A percentile compares a stretch with the other conserved stretches of the same genome.
Conservation (phyloP, 2,888 invertebrate species). For the Escarpia spicata region DNA sequence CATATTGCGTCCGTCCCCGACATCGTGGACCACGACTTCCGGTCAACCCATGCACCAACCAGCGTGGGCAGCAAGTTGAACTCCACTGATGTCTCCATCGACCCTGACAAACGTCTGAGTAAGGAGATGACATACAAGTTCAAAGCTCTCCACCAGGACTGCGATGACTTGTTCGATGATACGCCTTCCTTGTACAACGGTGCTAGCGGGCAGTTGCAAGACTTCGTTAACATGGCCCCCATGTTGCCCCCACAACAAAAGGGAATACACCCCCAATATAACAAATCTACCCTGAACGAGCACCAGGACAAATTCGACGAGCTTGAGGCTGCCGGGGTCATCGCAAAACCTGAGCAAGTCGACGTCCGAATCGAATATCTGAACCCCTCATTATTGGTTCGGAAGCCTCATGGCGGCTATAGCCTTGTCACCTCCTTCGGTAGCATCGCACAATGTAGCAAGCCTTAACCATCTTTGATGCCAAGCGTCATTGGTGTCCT, state of each 20-base stretch:
- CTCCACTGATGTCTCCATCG: no score
- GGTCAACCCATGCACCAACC: background rate
- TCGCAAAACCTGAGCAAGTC: slow-evolving; percentile 25
- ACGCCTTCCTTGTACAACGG: slow-evolving; percentile 22
- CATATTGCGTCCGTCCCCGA: background rate
- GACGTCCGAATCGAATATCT: slow-evolving; percentile 24
- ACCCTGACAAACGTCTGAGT: no score
- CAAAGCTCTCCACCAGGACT: background rate
- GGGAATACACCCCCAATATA: slow-evolving; percentile 25
- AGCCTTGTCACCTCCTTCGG: slow-evolving; percentile 27
- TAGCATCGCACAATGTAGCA: slow-evolving; percentile 26
- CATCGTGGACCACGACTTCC: background rate
- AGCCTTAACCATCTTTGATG: slow-evolving; percentile 30
- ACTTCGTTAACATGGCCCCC: slow-evolving; percentile 29
- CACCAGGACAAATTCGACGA: slow-evolving; percentile 27
- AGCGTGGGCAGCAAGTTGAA: no score
- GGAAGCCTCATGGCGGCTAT: slow-evolving; percentile 26
- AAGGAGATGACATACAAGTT: no score
- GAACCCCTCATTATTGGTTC: slow-evolving; percentile 25
- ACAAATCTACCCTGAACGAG: background rate
- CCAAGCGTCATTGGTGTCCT: no score
- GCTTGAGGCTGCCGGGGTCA: slow-evolving; percentile 26
- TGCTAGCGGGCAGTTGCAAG: slow-evolving; percentile 24
- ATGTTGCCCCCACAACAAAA: slow-evolving; percentile 29
- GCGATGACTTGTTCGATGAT: slow-evolving; percentile 24